Conservation (phyloP, 2,888 invertebrate genomes). For the Eristalinus aeneus region DNA sequence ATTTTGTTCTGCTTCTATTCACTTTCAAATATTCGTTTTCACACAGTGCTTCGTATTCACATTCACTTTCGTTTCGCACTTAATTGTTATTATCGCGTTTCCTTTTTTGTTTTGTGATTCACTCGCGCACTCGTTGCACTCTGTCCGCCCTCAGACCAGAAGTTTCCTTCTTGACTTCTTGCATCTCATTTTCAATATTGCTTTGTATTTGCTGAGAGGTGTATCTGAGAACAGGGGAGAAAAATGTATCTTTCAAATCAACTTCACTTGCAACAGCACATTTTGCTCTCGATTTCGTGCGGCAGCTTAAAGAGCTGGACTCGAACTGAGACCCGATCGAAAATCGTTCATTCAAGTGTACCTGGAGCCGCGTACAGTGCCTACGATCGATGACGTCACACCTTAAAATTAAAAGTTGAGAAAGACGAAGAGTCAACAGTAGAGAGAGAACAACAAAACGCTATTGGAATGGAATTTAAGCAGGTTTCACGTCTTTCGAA, state of each 20-base stretch:
- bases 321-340: conserved; percentile 65
- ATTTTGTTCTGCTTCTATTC: conserved; percentile 52
- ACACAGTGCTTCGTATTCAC: conserved; percentile 1
- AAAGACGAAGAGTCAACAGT: conserved; percentile 21
- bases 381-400: conserved; percentile 68
- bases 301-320: conserved; percentile 48
- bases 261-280: not conserved
- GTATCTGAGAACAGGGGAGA: not conserved
- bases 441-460: conserved; percentile 33
- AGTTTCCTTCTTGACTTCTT: conserved; percentile 59
- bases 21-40: conserved; percentile 11
- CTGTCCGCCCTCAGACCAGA: conserved; percentile 47
- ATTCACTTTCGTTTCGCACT: conserved; percentile 63
- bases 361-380: conserved; percentile 52
- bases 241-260: not conserved
- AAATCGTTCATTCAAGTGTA: conserved; percentile 65
- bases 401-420: conserved; percentile 46
- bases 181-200: conserved; percentile 43
- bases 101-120: conserved; percentile 3
- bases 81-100: not conserved
- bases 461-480: conserved; percentile 69
- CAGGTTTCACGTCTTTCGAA: conserved; percentile 60
- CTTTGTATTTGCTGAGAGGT: not conserved
- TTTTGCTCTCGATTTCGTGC: conserved; percentile 24
- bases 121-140: conserved; percentile 16